These are phyloP conservation scores for Aphaenogaster rudis DNA, from an alignment of 1,140 invertebrate genomes.

Conservation along the genomic window DNA sequence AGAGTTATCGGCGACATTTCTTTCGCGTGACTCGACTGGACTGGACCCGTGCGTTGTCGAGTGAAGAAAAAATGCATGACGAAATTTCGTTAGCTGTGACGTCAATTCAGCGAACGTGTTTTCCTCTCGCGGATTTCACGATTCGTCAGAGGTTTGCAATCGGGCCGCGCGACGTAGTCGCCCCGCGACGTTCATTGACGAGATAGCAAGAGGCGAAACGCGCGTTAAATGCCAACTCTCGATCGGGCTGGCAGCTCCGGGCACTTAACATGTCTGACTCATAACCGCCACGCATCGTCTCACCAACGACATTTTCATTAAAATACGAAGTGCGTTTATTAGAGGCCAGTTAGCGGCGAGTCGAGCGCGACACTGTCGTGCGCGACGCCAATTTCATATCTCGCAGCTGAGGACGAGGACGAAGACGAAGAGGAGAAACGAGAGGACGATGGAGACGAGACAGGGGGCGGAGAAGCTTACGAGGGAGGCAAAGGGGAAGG, in stretches of 20 bases:
- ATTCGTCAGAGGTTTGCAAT: constrained; percentile 50
- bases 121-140: not conserved
- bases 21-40: constrained; percentile 59
- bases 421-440: not conserved
- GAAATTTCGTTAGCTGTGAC: constrained; percentile 29
- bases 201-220: not conserved
- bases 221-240: not conserved
- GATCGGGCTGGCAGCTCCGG: not conserved
- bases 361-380: constrained; percentile 22
- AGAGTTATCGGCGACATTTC: constrained; percentile 37
- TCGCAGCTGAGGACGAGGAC: not conserved
- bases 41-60: not conserved
- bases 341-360: constrained; percentile 32
- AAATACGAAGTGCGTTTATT: constrained; percentile 58
- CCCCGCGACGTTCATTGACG: constrained; percentile 17
- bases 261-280: constrained; percentile 49
- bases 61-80: constrained; percentile 18
- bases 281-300: constrained; percentile 41
- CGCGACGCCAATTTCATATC: constrained; percentile 27
- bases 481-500: not conserved
- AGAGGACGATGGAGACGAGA: not conserved
- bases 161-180: not conserved
- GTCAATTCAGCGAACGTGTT: constrained; percentile 23
- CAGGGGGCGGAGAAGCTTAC: not conserved
- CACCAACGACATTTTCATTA: constrained; percentile 53